Percentiles rank a stretch among this genome's conserved stretches.
Conservation (phyloP, 2,888 invertebrate species). For the Pomacea canaliculata region DNA sequence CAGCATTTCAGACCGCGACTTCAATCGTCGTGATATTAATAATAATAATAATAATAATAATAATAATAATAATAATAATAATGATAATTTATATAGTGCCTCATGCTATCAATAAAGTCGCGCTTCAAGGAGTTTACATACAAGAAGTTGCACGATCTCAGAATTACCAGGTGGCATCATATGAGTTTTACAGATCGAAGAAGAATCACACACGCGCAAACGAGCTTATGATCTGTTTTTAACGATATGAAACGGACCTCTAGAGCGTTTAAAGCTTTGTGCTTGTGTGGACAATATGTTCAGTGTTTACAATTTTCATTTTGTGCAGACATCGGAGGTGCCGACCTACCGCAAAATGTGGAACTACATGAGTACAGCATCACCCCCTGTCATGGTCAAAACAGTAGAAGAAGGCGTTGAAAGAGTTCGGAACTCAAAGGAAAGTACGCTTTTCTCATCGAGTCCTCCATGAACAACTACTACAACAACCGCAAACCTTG, state of each 20-base stretch:
- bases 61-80: too few relatives aligned
- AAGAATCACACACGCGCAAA: background rate
- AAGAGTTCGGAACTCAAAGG: slow-evolving; percentile 78
- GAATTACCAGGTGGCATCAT: too few relatives aligned
- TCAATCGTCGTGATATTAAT: too few relatives aligned
- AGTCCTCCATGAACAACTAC: slow-evolving; percentile 80
- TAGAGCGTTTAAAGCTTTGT: too few relatives aligned
- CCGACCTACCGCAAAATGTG: slow-evolving; percentile 91
- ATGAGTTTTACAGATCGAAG: too few relatives aligned
- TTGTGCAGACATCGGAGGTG: slow-evolving; percentile 83
- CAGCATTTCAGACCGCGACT: too few relatives aligned
- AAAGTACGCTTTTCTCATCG: slow-evolving; percentile 73
- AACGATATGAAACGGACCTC: background rate
- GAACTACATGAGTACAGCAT: slow-evolving; percentile 89
- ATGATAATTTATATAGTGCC: too few relatives aligned
- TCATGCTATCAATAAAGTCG: too few relatives aligned
- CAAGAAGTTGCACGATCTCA: too few relatives aligned
- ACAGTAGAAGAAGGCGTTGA: slow-evolving; percentile 86
- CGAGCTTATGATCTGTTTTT: background rate
- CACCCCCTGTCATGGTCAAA: slow-evolving; percentile 82
- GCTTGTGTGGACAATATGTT: background rate
- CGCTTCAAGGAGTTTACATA: too few relatives aligned
- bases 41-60: too few relatives aligned
- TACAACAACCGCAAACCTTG: slow-evolving; percentile 86
- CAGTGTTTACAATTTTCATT: background rate